A percentile compares a stretch with the other conserved stretches of the same genome.
Conservation (phyloP, 2,888 invertebrate genomes). For the Poecilobothrus nobilitatus region DNA sequence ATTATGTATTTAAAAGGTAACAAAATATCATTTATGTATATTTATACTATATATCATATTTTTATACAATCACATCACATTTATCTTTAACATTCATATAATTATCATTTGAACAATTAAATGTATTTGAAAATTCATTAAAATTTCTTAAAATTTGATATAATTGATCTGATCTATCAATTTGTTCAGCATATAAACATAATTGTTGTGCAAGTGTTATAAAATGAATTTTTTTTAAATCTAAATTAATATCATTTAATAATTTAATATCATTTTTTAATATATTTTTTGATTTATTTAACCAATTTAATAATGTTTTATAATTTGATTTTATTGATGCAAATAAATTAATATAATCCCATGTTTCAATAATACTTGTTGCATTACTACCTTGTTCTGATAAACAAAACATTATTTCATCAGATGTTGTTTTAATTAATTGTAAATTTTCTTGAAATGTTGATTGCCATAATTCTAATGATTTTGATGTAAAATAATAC, state of each 20-base stretch:
- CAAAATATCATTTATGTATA: not conserved
- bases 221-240: not conserved
- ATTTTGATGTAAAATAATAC: not conserved
- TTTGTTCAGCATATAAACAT: not conserved
- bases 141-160: not conserved
- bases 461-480: not conserved
- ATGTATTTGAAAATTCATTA: not conserved
- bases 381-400: conserved; percentile 1
- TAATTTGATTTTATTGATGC: not conserved
- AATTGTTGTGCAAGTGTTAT: not conserved
- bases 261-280: not conserved
- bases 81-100: conserved; percentile 4
- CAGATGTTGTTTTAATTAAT: not conserved
- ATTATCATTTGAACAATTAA: not conserved
- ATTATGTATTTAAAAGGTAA: not conserved
- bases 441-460: not conserved
- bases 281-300: not conserved
- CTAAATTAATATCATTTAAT: not conserved
- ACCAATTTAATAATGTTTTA: not conserved
- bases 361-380: not conserved
- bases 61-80: not conserved
- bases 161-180: not conserved
- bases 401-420: conserved; percentile 1
- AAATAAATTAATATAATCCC: not conserved
- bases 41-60: not conserved